Evolutionary conservation across 2,888 invertebrate species (phyloP).

Genomic region (Melieria crassipennis): DNA sequence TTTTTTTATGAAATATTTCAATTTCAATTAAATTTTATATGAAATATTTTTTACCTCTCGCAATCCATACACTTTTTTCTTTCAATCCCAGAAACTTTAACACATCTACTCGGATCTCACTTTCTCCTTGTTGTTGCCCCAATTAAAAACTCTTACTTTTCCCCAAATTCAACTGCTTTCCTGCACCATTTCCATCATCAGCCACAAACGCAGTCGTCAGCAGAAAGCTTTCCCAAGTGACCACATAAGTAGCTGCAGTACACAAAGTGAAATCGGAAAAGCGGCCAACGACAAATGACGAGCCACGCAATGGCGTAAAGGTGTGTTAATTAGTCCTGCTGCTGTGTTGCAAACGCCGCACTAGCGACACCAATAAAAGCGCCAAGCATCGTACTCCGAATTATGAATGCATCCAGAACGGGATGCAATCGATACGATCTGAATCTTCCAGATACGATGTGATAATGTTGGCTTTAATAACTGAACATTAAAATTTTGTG

Average conservation of each 20-base stretch:
- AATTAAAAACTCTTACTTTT: too few relatives aligned
- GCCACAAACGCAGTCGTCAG: not conserved
- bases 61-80: too few relatives aligned
- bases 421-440: not conserved
- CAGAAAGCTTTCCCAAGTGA: not conserved
- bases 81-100: too few relatives aligned
- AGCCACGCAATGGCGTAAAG: not conserved
- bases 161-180: too few relatives aligned
- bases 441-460: slow-evolving; percentile 27
- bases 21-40: too few relatives aligned
- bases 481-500: slow-evolving; percentile 28
- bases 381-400: not conserved
- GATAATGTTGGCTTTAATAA: slow-evolving; percentile 29
- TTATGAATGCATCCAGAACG: too few relatives aligned
- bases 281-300: not conserved
- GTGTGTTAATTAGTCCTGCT: slow-evolving; percentile 11
- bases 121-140: too few relatives aligned
- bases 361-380: not conserved
- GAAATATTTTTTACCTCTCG: too few relatives aligned
- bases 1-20: too few relatives aligned
- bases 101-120: too few relatives aligned
- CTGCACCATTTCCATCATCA: too few relatives aligned
- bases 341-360: not conserved
- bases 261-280: not conserved
- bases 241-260: too few relatives aligned